phyloP scores from a whole-genome alignment of 2,888 invertebrate genomes.

The Scaptomyza polygonia region DNA sequence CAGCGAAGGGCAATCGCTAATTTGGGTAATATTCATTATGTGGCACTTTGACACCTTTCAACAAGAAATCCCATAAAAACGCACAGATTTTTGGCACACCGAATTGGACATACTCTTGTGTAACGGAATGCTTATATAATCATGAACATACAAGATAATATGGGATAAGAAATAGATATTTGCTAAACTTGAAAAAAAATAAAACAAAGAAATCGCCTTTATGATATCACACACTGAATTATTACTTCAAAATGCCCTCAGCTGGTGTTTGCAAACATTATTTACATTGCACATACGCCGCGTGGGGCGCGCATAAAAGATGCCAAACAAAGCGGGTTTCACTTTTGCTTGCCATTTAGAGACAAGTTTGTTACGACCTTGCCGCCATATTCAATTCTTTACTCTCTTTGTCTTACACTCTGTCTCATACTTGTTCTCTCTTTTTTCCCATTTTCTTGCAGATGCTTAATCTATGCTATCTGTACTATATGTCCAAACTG shows the following conservation, averaged over 20 bases:
- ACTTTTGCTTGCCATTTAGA: slow-evolving; percentile 28
- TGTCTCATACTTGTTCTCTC: not conserved
- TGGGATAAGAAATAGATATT: too few species aligned
- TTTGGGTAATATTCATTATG: slow-evolving; percentile 20
- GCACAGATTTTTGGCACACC: not conserved
- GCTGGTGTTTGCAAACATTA: slow-evolving; percentile 17
- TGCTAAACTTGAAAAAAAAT: not conserved
- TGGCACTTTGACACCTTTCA: slow-evolving; percentile 31
- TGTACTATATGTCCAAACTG: slow-evolving; percentile 95
- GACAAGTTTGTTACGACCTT: slow-evolving; percentile 51
- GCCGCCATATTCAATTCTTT: slow-evolving; percentile 1
- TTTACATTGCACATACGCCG: slow-evolving; percentile 53
- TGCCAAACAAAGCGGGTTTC: slow-evolving; percentile 22
- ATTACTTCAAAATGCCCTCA: not conserved
- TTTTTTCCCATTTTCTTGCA: slow-evolving; percentile 33
- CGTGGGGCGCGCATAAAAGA: slow-evolving; percentile 14
- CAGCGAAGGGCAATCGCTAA: slow-evolving; percentile 25
- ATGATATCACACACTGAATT: not conserved
- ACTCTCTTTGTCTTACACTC: not conserved
- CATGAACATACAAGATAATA: too few species aligned
- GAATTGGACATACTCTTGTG: not conserved
- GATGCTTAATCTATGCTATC: slow-evolving; percentile 88
- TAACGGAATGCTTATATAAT: too few species aligned
- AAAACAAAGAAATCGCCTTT: not conserved
- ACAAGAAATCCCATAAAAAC: not conserved